Conservation (phyloP, 2,888 invertebrate species). For the Melolontha melolontha region DNA sequence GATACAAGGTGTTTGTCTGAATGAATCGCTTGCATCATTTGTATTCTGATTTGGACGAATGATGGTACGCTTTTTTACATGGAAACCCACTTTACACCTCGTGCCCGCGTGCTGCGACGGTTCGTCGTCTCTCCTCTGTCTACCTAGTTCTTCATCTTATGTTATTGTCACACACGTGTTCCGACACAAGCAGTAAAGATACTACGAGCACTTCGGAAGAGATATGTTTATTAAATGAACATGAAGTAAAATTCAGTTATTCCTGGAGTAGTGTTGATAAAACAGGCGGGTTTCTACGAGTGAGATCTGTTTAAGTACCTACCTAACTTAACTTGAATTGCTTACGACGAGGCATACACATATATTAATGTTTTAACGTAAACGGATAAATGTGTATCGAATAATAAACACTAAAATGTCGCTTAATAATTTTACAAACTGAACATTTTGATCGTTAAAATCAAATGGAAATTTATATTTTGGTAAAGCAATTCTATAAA, state of each 20-base stretch:
- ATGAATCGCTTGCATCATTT: constrained; percentile 67
- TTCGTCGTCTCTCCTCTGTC: constrained; percentile 2
- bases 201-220: constrained; percentile 58
- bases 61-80: constrained; percentile 66
- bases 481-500: too few species aligned
- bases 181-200: constrained; percentile 59
- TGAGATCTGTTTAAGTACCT: not conserved
- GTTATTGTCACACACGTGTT: constrained; percentile 63
- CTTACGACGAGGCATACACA: too few species aligned
- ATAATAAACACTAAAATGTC: too few species aligned
- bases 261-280: constrained; percentile 48
- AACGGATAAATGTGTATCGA: too few species aligned
- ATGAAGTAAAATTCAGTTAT: constrained; percentile 59
- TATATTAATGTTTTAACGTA: too few species aligned
- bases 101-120: constrained; percentile 47
- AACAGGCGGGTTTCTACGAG: constrained; percentile 17
- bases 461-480: too few species aligned
- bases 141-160: constrained; percentile 45
- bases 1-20: constrained; percentile 68
- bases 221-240: constrained; percentile 67
- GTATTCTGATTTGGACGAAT: constrained; percentile 67
- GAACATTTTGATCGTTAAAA: too few species aligned
- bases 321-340: constrained; percentile 5
- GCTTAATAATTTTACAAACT: too few species aligned
- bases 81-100: constrained; percentile 67